These are phyloP conservation scores for Euphonia xanthogaster DNA, from an alignment of 2,797 vertebrate species.

Conservation along the genomic window DNA sequence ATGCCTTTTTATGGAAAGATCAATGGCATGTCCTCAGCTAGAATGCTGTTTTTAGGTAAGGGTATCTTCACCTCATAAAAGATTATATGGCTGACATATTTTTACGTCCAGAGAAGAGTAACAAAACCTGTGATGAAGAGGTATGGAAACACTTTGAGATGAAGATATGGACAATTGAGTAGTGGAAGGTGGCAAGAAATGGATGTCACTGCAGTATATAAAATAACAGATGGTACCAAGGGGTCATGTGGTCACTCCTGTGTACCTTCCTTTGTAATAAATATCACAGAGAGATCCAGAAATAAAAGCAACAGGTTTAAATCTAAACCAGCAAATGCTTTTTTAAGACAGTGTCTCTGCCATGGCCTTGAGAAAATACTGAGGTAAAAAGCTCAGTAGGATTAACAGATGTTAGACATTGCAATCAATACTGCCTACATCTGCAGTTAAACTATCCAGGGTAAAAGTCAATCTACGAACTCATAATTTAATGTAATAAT, in stretches of 20 bases:
- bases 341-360: slow-evolving; percentile 42
- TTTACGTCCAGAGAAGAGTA: slow-evolving; percentile 26
- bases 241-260: not conserved
- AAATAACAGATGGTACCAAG: slow-evolving; percentile 11
- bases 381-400: not conserved
- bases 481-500: slow-evolving; percentile 24
- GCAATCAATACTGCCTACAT: not conserved
- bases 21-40: slow-evolving; percentile 30
- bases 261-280: slow-evolving; percentile 24
- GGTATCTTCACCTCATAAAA: slow-evolving; percentile 59
- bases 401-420: slow-evolving; percentile 29
- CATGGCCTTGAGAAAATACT: not conserved
- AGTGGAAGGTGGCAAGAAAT: slow-evolving; percentile 7
- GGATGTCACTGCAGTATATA: slow-evolving; percentile 33
- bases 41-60: slow-evolving; percentile 47
- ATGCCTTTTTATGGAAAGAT: slow-evolving; percentile 57
- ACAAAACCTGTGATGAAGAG: slow-evolving; percentile 36
- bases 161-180: slow-evolving; percentile 22
- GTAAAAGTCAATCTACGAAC: slow-evolving; percentile 29
- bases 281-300: not conserved
- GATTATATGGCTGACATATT: slow-evolving; percentile 55
- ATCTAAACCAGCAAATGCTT: slow-evolving; percentile 33
- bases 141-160: slow-evolving; percentile 10
- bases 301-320: slow-evolving; percentile 48
- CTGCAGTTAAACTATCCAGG: slow-evolving; percentile 7